Base-by-base conservation (phyloP, 2,797 vertebrate genomes). In the Eospalax fontanierii region DNA sequence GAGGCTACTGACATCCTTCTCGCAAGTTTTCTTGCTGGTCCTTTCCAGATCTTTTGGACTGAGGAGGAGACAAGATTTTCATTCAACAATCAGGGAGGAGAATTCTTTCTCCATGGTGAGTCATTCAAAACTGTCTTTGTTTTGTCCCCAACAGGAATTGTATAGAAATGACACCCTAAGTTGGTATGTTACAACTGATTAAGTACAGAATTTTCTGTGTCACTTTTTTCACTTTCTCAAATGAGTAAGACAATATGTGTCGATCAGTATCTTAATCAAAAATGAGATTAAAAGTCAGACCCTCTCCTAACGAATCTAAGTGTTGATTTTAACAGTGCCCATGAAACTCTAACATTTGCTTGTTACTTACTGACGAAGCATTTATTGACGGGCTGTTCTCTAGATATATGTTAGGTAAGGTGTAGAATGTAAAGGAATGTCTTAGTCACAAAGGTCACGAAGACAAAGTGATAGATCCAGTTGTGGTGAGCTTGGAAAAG, bases 221-320 rank as follows among this genome's bases (percentile, higher is more conserved):
- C 70, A 61, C 12, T 83, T 75, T 71, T 40, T 9, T 33, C 10
- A 15, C 11, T 65, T 40, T 82, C 65, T 94, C 28, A 28, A 40
- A 26, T n/a, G 61, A 93, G 35, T 70, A 85, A 90, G 26, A 73
- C 33, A 71, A 71, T 16, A 21, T 43, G 8, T 78, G 74, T 57
- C 74, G 84, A n/a, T 75, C 65, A 87, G 21, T 89, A 91, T 79
- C 68, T 79, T 21, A 1, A 87, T 19, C 74, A 46, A 50, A 93
- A 94, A 94, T 65, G 14, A 94, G 90, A 95, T 21, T 0, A 40
- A 87, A 75, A 83, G n/a, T 71, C 54, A 87, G 73, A 57, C 54
- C 63, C 22, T 82, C 94, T 91, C 46, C n/a, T 71, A n/a, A 24
- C 40, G 26, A 90, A 82, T 65, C 1, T 75, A 87, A 43, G 21